Evolutionary conservation across 2,797 vertebrate genomes (phyloP), one percentile per base, ranked within the genome.

Genomic region (Clarias fuscus): DNA sequence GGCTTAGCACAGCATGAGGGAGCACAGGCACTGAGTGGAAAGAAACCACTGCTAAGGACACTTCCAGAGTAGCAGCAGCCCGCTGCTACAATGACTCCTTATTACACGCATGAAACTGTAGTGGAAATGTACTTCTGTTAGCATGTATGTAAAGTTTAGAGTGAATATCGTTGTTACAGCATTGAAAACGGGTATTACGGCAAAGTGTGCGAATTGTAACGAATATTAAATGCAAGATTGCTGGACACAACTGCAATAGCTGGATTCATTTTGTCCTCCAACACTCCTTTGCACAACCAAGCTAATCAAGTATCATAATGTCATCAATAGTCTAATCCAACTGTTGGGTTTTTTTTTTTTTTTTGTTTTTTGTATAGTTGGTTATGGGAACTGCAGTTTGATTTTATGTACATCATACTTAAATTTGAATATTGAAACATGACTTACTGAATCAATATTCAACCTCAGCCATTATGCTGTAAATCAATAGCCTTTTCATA

Each of bases 21-120:
- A 86, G 77, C 79, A 89, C 87, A 91, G 92, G 89, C 92, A 91
- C 91, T 92, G 92, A 93, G 93, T 92, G 92, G 91, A 93, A 94
- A 92, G 91, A 92, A 93, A 91, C 90, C 88, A 33, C 87, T 86
- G 86, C 80, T 88, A 88, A 86, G 90, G 90, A 93, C 91, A 91
- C 90, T 73, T 67, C 58, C 48, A 75, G 62, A 78, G 43, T 10
- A 62, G 22, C 86, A 72, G 48, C 68, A 72, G 71, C 72, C 72
- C 58, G 85, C 82, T 62, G 80, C 80, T 65, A 72, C 89, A 87
- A 84, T 30, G 64, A 43, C 48, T 82, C 7, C 56, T 82, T 84
- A 84, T 70, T 84, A 20, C 65, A 71, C 73, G 43, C 67, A 71
- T 67, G 27, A 18, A 64, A 56, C 27, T 84, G 83, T 62, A 56